Conservation (phyloP, 2,888 invertebrate genomes). For the Bedellia somnulentella region DNA sequence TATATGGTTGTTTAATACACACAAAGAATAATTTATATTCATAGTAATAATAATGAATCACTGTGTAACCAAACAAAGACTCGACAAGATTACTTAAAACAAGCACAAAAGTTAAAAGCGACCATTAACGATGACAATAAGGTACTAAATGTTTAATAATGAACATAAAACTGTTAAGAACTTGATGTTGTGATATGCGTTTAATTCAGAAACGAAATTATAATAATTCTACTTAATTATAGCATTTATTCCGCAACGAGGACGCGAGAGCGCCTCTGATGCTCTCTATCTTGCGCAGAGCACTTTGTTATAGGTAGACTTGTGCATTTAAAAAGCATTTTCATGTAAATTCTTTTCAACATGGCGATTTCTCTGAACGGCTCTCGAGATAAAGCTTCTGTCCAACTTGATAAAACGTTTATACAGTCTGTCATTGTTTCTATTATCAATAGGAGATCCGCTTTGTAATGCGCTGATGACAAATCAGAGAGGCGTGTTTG, state of each 20-base stretch:
- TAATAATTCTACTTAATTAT: conserved; percentile 58
- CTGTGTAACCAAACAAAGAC: too few species aligned
- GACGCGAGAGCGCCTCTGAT: conserved; percentile 16
- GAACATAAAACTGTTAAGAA: conserved; percentile 32
- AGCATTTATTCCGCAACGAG: conserved; percentile 44
- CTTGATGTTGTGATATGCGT: conserved; percentile 45
- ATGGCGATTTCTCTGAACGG: too few species aligned
- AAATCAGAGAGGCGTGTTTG: too few species aligned
- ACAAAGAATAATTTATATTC: too few species aligned
- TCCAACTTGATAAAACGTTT: conserved; percentile 10
- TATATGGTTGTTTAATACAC: too few species aligned
- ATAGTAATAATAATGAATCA: too few species aligned
- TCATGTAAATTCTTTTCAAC: conserved; percentile 30
- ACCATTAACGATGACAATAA: conserved; percentile 19
- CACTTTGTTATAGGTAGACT: conserved; percentile 21
- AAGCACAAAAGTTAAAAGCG: conserved; percentile 9
- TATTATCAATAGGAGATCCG: neutral
- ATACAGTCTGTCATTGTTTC: neutral
- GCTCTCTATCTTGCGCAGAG: conserved; percentile 29
- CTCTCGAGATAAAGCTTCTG: too few species aligned
- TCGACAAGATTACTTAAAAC: conserved; percentile 2
- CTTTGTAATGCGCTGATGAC: too few species aligned
- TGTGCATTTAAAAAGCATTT: conserved; percentile 37
- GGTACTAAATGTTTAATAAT: conserved; percentile 15
- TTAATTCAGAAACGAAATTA: conserved; percentile 48